Evolutionary conservation across 2,797 vertebrate species (phyloP).

Genomic region (Anas capensis): DNA sequence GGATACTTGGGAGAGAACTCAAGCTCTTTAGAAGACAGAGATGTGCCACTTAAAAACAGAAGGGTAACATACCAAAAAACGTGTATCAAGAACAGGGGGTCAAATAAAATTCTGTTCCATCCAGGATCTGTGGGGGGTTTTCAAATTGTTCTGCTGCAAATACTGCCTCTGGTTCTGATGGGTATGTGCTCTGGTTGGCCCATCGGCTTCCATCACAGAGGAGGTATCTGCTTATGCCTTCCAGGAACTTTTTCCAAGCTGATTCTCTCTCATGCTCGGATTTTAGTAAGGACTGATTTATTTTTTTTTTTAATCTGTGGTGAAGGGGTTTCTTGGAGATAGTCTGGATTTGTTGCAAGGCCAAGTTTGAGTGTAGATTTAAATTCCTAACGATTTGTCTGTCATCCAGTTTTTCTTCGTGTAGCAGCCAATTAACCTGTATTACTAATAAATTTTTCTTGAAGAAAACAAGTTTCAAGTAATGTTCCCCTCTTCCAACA

Average conservation of each 20-base stretch:
- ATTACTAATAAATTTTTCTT: neutral
- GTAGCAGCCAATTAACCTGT: conserved; percentile 4
- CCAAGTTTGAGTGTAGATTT: neutral
- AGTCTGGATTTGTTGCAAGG: neutral
- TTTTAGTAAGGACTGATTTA: neutral
- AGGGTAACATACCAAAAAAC: accelerated
- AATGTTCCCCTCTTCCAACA: neutral
- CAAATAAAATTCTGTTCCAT: accelerated
- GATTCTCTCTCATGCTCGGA: neutral
- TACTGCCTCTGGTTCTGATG: accelerated
- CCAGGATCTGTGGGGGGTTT: neutral
- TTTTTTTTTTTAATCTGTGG: neutral
- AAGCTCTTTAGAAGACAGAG: neutral
- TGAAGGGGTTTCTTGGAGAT: conserved; percentile 18
- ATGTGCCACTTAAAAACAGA: neutral
- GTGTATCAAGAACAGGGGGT: neutral
- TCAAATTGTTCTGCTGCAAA: neutral
- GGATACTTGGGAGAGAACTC: neutral
- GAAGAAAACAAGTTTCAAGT: neutral
- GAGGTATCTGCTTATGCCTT: neutral
- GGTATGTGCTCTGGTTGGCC: neutral
- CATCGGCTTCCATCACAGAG: accelerated
- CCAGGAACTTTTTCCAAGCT: neutral
- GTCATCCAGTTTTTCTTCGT: neutral
- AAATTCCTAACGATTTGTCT: neutral